Conservation (phyloP, 2,113 vertebrate genomes). For the Xiphias gladius region DNA sequence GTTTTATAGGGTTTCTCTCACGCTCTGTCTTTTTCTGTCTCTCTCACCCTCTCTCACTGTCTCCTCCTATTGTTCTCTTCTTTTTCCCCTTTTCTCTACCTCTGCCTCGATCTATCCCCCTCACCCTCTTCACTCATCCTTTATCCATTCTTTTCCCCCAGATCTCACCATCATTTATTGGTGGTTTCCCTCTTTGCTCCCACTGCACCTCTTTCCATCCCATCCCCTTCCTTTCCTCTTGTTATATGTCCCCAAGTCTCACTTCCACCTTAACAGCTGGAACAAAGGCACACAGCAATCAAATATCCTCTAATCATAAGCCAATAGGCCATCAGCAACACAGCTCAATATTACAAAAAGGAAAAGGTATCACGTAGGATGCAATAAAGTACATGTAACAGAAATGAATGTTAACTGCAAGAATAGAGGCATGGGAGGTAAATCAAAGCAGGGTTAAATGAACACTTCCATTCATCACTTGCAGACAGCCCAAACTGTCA, state of each 20-base stretch:
- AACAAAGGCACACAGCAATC: constrained; percentile 64
- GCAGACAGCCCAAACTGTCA: constrained; percentile 30
- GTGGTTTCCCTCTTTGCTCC: constrained; percentile 18
- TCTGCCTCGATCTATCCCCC: constrained; percentile 11
- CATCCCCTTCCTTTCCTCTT: constrained; percentile 10
- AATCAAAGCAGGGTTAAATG: constrained; percentile 50
- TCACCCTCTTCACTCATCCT: constrained; percentile 36
- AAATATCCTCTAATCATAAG: constrained; percentile 60
- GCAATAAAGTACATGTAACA: constrained; percentile 26
- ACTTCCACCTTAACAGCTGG: constrained; percentile 40
- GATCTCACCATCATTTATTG: constrained; percentile 50
- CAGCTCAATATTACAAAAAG: constrained; percentile 21
- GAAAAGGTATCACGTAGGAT: constrained; percentile 43
- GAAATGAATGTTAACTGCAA: constrained; percentile 39
- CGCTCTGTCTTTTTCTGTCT: constrained; percentile 20
- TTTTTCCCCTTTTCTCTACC: constrained; percentile 3
- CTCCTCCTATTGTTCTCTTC: constrained; percentile 44
- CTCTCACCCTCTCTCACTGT: constrained; percentile 1
- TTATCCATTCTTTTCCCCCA: neutral
- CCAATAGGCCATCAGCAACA: constrained; percentile 51
- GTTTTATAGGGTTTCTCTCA: constrained; percentile 60
- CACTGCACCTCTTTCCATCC: neutral
- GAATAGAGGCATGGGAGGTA: constrained; percentile 22
- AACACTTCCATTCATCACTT: constrained; percentile 26
- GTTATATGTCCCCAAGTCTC: constrained; percentile 39